Percentiles rank a stretch among this genome's conserved stretches.
Evolutionary conservation across 1,140 invertebrate species (phyloP).

Genomic region (Ditylenchus dipsaci): DNA sequence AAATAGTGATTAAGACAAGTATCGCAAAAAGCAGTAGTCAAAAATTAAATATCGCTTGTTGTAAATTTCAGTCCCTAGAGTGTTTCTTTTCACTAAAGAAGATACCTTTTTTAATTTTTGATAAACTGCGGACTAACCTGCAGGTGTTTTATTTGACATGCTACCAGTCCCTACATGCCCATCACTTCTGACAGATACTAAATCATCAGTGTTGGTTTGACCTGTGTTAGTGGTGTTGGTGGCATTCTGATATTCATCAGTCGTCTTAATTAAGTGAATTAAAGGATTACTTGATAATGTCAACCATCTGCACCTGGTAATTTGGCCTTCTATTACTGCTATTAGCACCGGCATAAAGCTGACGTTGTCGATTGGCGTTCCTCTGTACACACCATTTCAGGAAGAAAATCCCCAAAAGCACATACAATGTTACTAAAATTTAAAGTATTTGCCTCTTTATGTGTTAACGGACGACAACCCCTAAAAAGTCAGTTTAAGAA

Average conservation of each 20-base stretch:
- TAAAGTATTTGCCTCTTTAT: not conserved
- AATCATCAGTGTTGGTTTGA: slow-evolving; percentile 34
- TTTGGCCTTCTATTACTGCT: not conserved
- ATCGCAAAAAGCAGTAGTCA: too few species aligned
- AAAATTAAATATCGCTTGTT: too few species aligned
- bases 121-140: too few species aligned
- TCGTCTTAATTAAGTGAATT: not conserved
- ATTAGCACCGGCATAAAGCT: slow-evolving; percentile 14
- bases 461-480: too few species aligned
- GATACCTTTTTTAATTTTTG: too few species aligned
- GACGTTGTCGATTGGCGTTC: slow-evolving; percentile 26
- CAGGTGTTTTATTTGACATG: not conserved
- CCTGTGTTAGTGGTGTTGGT: slow-evolving; percentile 20
- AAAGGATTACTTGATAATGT: not conserved
- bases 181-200: slow-evolving; percentile 43
- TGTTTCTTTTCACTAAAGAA: too few species aligned
- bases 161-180: slow-evolving; percentile 28
- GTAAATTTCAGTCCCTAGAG: too few species aligned
- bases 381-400: slow-evolving; percentile 33
- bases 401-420: slow-evolving; percentile 36
- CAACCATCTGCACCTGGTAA: not conserved
- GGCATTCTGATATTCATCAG: slow-evolving; percentile 29
- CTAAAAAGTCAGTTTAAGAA: too few species aligned
- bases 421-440: slow-evolving; percentile 26
- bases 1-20: too few species aligned